These are phyloP conservation scores for Crotalus horridus DNA, from an alignment of 2,113 vertebrate species.

Conservation along the genomic window DNA sequence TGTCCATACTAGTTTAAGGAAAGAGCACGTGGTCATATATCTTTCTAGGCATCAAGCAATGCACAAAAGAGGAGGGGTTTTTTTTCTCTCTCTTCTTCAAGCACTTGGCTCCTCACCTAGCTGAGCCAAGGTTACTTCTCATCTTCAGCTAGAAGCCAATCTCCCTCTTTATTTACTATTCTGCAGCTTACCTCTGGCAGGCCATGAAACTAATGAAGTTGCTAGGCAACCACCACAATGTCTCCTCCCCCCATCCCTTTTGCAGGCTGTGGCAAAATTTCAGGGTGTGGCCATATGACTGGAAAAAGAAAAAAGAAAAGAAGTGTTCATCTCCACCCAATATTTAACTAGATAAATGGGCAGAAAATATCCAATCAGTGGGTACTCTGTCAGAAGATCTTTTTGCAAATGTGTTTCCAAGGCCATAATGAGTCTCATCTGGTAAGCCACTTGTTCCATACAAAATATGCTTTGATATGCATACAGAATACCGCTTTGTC, in stretches of 20 bases:
- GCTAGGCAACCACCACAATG: neutral
- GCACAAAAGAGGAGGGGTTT: neutral
- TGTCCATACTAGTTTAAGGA: neutral
- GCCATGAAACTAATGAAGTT: neutral
- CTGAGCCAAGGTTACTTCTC: neutral
- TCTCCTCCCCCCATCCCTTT: neutral
- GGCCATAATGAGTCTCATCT: neutral
- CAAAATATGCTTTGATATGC: neutral
- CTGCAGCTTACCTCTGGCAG: neutral
- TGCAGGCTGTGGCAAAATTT: neutral
- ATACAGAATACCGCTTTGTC: neutral
- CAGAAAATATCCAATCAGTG: neutral
- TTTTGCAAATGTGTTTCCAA: neutral
- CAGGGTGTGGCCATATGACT: neutral
- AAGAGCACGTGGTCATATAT: neutral
- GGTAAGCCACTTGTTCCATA: neutral
- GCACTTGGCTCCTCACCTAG: neutral
- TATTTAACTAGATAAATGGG: neutral
- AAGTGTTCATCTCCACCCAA: neutral
- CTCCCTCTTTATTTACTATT: neutral
- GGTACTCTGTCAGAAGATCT: neutral
- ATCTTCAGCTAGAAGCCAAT: neutral
- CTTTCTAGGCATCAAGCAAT: neutral
- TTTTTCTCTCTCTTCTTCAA: neutral
- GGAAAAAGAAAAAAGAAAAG: neutral